Evolutionary conservation across 2,888 invertebrate genomes (phyloP), one percentile per base, ranked within the genome.

Genomic region (Cinara cedri): DNA sequence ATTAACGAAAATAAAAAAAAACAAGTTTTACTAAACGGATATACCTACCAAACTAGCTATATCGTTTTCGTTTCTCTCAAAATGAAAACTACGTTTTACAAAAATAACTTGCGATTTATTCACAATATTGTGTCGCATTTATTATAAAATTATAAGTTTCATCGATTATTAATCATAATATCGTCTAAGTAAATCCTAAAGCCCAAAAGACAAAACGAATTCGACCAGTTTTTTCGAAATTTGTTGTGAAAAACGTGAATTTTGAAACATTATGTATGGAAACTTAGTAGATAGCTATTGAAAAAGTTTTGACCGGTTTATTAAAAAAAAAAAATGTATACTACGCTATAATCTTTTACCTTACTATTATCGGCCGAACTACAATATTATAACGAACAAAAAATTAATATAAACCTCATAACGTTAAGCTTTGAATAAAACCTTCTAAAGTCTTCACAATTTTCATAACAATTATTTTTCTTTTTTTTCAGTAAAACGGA

Each of bases 281-380:
- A 70, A 70, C 70, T 70, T 70, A 54, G 55, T 19, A 14, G 42
- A 16, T n/a, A n/a, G 70, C 6, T 71, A 71, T 71, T 71, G 71
- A 55, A 71, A 71, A 44, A 71, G 55, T 11, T 42, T 1, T 16
- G 55, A 55, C 21, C 21, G 44, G 71, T 55, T 71, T 55, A 70
- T 71, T 55, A 55, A 71, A 21, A 10, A 54, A 34, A 44, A 55
- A n/a, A 42, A 34, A 1, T 13, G n/a, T 54, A 54, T 3, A 68
- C n/a, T 51, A 54, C 54, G 19, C 4, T 34, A 26, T 63, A 63
- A 63, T 63, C 42, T 42, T 55, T 54, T 1, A 14, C 16, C 2
- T 44, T 19, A 11, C 55, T 46, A 16, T 26, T 44, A 65, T 70
- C 42, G 4, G 51, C 42, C 55, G 21, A 9, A 54, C 55, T 14